Evolutionary conservation across 2,113 vertebrate species (phyloP).

Genomic region (Oncorhynchus mykiss): DNA sequence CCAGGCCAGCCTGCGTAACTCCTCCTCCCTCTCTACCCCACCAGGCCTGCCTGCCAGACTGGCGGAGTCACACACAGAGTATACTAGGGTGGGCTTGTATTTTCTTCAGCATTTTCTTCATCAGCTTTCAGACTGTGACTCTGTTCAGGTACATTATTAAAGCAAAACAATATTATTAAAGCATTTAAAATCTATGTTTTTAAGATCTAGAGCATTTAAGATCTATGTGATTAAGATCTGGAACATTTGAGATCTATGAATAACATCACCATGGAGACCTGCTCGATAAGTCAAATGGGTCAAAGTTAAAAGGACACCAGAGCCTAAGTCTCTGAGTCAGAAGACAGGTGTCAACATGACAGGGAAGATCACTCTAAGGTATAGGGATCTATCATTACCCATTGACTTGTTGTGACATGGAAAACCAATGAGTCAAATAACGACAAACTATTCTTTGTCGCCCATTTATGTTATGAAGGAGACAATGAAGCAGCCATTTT

Average conservation of each 20-base stretch:
- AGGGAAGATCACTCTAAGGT: constrained; percentile 23
- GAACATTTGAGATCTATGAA: no score
- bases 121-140: constrained; percentile 10
- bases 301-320: constrained; percentile 11
- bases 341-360: constrained; percentile 16
- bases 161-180: background rate
- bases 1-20: constrained; percentile 8
- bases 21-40: constrained; percentile 21
- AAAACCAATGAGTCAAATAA: constrained; percentile 3
- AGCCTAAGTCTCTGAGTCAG: constrained; percentile 11
- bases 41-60: constrained; percentile 32
- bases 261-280: background rate
- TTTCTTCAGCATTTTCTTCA: constrained; percentile 32
- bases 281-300: background rate
- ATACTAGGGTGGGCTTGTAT: constrained; percentile 30
- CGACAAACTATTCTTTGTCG: background rate
- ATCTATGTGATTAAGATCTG: no score
- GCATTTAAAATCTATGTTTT: no score
- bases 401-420: constrained; percentile 15
- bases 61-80: constrained; percentile 49
- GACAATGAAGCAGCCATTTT: background rate
- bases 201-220: no score
- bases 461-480: background rate
- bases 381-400: constrained; percentile 17
- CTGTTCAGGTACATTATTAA: constrained; percentile 17